A percentile compares a stretch with the other conserved stretches of the same genome.
These are phyloP conservation scores for Diaprepes abbreviatus DNA, from an alignment of 2,888 invertebrate genomes.

Conservation along the genomic window DNA sequence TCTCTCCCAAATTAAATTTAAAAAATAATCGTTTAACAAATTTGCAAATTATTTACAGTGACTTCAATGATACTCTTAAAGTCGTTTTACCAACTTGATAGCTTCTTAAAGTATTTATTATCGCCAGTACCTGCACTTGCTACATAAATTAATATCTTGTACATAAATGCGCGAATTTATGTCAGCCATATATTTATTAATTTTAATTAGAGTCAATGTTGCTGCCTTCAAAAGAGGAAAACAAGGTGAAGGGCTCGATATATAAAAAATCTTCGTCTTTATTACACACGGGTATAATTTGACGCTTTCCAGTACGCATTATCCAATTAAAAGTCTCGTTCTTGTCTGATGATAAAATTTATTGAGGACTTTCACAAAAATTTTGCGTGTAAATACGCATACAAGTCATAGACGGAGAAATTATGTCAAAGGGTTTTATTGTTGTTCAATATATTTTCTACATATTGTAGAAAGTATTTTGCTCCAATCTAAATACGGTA, in stretches of 20 bases:
- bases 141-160: conserved; percentile 9
- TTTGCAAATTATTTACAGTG: conserved; percentile 9
- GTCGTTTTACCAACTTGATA: conserved; percentile 19
- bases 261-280: conserved; percentile 2
- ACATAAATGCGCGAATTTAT: conserved; percentile 19
- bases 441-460: neutral
- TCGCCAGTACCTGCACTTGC: neutral
- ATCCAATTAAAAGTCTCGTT: conserved; percentile 53
- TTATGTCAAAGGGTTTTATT: conserved; percentile 11
- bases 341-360: conserved; percentile 53
- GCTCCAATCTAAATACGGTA: neutral
- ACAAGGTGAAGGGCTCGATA: conserved; percentile 29
- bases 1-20: neutral
- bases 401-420: conserved; percentile 19
- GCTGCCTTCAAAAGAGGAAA: conserved; percentile 22
- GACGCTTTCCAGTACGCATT: conserved; percentile 36
- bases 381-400: conserved; percentile 33
- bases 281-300: conserved; percentile 29
- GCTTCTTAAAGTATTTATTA: conserved; percentile 20
- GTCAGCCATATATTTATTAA: conserved; percentile 5
- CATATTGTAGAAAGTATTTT: neutral
- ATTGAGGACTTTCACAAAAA: conserved; percentile 55
- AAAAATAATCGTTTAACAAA: conserved; percentile 12
- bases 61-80: conserved; percentile 16
- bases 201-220: conserved; percentile 29